Conservation (phyloP, 2,113 vertebrate species). For the Nesoenas mayeri region DNA sequence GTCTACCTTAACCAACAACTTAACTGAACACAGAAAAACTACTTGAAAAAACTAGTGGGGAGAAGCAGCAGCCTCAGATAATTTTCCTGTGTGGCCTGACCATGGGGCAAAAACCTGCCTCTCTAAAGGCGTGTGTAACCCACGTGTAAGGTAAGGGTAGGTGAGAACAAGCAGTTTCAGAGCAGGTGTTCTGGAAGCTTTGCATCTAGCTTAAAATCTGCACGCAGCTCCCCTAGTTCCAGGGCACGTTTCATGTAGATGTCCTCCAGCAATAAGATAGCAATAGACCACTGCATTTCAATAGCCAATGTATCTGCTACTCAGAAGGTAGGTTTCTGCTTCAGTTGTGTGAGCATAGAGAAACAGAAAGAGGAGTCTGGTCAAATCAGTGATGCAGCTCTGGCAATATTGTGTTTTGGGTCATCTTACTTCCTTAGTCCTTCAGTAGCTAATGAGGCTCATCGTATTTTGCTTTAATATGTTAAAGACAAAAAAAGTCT, state of each 20-base stretch:
- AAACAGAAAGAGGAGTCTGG: neutral
- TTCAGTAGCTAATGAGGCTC: slow-evolving; percentile 36
- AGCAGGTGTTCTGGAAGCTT: neutral
- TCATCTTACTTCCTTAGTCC: slow-evolving; percentile 31
- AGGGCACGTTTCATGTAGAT: neutral
- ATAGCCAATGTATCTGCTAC: slow-evolving; percentile 11
- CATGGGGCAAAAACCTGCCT: neutral
- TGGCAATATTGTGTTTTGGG: neutral
- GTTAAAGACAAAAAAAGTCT: slow-evolving; percentile 28
- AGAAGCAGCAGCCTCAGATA: neutral
- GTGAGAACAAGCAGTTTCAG: neutral
- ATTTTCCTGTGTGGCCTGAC: neutral
- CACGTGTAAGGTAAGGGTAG: neutral
- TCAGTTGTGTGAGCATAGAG: neutral
- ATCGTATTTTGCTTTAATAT: slow-evolving; percentile 5
- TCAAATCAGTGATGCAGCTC: neutral
- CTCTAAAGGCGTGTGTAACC: neutral
- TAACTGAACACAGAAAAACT: slow-evolving; percentile 61
- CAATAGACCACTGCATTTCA: slow-evolving; percentile 33
- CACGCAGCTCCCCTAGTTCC: neutral
- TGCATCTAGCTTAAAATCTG: neutral
- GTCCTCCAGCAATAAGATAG: slow-evolving; percentile 42
- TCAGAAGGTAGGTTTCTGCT: slow-evolving; percentile 11
- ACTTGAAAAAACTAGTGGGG: neutral
- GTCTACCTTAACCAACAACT: slow-evolving; percentile 25